Base-by-base conservation (phyloP, 2,888 invertebrate species). In the Nomada fucata region DNA sequence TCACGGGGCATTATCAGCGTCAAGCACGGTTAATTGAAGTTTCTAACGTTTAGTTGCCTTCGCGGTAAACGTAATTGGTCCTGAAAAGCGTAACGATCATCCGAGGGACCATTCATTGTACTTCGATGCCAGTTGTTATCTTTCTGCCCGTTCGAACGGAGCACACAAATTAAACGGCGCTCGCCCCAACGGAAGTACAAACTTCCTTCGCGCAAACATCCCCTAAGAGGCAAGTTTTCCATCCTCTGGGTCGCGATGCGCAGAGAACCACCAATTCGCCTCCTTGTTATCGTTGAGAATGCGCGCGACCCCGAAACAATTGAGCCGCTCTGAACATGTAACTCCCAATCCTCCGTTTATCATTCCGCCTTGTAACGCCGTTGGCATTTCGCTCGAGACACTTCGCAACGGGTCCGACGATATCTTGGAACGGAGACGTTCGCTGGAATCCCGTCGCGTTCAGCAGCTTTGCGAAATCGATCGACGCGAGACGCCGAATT, bases 241-340 rank as follows among this genome's bases (percentile, higher is more conserved):
- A 47, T 55, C 50, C 36, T 59, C 9, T 52, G 9, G 57, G 23
- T 23, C 18, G 36, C 70, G 63, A 36, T 76, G n/a, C 50, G 53
- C 50, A 11, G 9, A n/a, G 23, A 23, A 1, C 5, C 5, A 9
- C n/a, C n/a, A 5, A 10, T 0, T 11, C 60, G n/a, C 23, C 15
- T 18, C 47, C 23, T 53, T 60, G 76, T 76, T 76, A 71, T 76
- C 71, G 50, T 57, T 36, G 53, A 23, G 23, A 53, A 36, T n/a
- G 55, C 70, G 60, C 76, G 75, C 44, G 36, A 1, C 64, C 50
- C 44, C 47, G 44, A 68, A 76, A 71, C 71, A 71, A 71, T 76
- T 50, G 55, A 44, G 50, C 42, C 42, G 20, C 53, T 50, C 72
- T 72, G 72, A 65, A 59, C 36, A 15, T 36, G 36, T 36, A 36